Evolutionary conservation across 2,888 invertebrate genomes (phyloP).

Genomic region (Falcaria lacertinaria): DNA sequence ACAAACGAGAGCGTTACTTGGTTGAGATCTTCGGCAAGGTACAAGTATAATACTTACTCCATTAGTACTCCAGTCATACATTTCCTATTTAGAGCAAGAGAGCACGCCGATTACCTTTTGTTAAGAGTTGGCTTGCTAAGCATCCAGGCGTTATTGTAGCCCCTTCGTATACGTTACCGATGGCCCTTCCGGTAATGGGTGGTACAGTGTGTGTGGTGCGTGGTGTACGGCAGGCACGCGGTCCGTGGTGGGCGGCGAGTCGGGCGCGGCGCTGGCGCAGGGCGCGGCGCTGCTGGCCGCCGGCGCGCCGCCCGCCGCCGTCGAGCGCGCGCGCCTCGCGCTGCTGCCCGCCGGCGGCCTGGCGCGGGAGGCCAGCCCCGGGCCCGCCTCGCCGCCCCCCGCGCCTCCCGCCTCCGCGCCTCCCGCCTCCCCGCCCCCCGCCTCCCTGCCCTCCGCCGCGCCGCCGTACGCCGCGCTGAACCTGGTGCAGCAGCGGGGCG

Average conservation of each 20-base stretch:
- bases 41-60: too few species aligned
- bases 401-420: slow-evolving; percentile 20
- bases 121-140: too few species aligned
- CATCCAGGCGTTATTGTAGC: too few species aligned
- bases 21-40: too few species aligned
- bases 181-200: not conserved
- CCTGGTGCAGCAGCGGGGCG: slow-evolving; percentile 82
- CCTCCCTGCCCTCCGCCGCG: slow-evolving; percentile 26
- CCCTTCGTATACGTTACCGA: too few species aligned
- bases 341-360: slow-evolving; percentile 25
- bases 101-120: too few species aligned
- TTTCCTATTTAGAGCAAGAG: too few species aligned
- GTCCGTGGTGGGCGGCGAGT: slow-evolving; percentile 10
- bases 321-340: slow-evolving; percentile 35
- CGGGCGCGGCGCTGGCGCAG: slow-evolving; percentile 13
- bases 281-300: slow-evolving; percentile 18
- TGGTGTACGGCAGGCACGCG: slow-evolving; percentile 9
- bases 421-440: slow-evolving; percentile 21
- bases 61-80: too few species aligned
- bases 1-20: too few species aligned
- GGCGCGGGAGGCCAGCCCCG: slow-evolving; percentile 23
- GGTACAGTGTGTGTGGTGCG: too few species aligned
- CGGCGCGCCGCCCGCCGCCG: slow-evolving; percentile 22
- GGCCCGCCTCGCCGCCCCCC: slow-evolving; percentile 28
- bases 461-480: slow-evolving; percentile 83